A percentile compares a stretch with the other conserved stretches of the same genome.
Evolutionary conservation across 2,797 vertebrate species (phyloP).

Genomic region (Gorsachius magnificus): DNA sequence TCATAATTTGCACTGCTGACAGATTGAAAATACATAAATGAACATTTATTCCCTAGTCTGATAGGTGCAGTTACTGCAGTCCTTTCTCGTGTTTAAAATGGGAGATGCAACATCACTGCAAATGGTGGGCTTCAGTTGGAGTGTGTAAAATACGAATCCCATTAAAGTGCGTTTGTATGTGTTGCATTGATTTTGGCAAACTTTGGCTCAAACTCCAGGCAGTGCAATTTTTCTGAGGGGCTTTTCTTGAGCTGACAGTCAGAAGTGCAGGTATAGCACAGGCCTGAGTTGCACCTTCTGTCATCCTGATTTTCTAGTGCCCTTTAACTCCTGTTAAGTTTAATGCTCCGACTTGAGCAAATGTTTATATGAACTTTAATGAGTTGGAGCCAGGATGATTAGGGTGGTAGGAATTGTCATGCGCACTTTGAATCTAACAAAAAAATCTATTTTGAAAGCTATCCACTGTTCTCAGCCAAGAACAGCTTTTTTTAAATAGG

Average conservation of each 20-base stretch:
- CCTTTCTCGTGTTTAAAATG: not conserved
- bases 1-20: constrained; percentile 20
- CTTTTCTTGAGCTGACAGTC: not conserved
- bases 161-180: not conserved
- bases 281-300: not conserved
- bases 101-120: not conserved
- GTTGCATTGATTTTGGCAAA: not conserved
- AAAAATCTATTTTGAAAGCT: not conserved
- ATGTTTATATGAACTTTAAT: not conserved
- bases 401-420: not conserved
- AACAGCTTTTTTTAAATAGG: not conserved
- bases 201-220: not conserved
- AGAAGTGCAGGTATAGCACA: constrained; percentile 18
- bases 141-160: not conserved
- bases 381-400: not conserved
- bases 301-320: not conserved
- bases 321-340: not conserved
- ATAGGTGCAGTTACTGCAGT: not conserved
- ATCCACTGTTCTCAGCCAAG: not conserved
- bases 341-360: not conserved
- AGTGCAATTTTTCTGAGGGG: not conserved
- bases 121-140: not conserved
- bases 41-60: not conserved
- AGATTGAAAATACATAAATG: not conserved
- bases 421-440: not conserved